Conservation (phyloP, 2,888 invertebrate species). For the Dryomyza anilis region DNA sequence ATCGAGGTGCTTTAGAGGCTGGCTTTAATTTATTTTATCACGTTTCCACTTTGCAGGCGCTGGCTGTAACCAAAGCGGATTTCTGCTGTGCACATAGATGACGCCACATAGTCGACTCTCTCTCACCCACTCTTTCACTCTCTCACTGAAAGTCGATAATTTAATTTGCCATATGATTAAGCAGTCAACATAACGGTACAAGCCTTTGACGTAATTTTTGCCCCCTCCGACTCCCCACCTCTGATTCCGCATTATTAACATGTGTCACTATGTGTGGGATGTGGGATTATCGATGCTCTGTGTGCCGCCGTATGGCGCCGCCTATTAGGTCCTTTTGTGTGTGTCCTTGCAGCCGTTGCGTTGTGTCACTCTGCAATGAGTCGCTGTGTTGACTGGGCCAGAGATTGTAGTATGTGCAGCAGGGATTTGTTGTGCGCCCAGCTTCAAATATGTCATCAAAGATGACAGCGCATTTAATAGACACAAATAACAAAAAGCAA, state of each 20-base stretch:
- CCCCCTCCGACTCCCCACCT: background rate
- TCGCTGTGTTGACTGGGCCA: background rate
- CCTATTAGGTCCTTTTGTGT: background rate
- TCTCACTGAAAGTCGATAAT: slow-evolving; percentile 19
- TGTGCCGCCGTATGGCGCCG: background rate
- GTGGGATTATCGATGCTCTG: background rate
- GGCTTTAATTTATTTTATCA: too few species aligned
- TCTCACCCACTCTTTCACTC: too few species aligned
- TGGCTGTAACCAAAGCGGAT: too few species aligned
- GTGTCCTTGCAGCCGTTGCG: background rate
- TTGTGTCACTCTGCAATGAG: background rate
- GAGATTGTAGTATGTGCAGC: background rate
- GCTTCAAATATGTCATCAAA: background rate
- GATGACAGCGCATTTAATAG: background rate
- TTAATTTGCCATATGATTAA: slow-evolving; percentile 32
- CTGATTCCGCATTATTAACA: background rate
- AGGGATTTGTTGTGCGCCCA: background rate
- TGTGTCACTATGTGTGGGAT: background rate
- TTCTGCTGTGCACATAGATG: background rate
- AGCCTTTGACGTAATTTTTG: background rate
- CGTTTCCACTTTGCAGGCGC: too few species aligned
- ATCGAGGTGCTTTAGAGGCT: too few species aligned
- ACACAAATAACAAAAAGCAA: background rate
- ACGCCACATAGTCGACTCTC: too few species aligned
- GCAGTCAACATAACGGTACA: slow-evolving; percentile 20